Conservation (phyloP, 2,113 vertebrate genomes). For the Thunnus maccoyii region DNA sequence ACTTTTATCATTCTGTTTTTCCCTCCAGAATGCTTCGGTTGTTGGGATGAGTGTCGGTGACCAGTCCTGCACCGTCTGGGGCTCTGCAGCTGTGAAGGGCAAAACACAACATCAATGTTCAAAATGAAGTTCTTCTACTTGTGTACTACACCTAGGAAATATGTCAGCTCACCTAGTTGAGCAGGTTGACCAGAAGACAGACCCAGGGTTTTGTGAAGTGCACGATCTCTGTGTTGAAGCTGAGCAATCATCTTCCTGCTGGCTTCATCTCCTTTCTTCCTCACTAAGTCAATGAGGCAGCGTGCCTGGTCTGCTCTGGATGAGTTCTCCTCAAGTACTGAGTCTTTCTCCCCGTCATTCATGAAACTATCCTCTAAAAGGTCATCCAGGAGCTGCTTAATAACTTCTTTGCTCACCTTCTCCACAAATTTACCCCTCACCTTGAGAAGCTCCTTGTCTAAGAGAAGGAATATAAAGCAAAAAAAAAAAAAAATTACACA, state of each 20-base stretch:
- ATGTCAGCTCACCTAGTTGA: slow-evolving; percentile 22
- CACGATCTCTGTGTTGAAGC: slow-evolving; percentile 53
- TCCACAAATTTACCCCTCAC: slow-evolving; percentile 62
- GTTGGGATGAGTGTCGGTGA: neutral
- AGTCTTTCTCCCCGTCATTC: too few species aligned
- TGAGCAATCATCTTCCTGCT: slow-evolving; percentile 61
- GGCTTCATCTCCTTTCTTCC: slow-evolving; percentile 74
- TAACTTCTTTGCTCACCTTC: accelerated
- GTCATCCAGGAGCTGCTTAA: too few species aligned
- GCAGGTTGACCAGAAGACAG: slow-evolving; percentile 25
- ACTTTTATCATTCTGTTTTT: neutral
- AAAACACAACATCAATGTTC: neutral
- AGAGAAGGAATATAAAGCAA: too few species aligned
- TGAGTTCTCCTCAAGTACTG: neutral
- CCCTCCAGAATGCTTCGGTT: slow-evolving; percentile 37
- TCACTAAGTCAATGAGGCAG: slow-evolving; percentile 75
- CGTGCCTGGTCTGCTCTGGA: slow-evolving; percentile 69
- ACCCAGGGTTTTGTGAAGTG: slow-evolving; percentile 59
- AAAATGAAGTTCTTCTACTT: neutral
- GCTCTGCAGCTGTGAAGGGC: neutral
- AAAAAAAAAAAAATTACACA: too few species aligned
- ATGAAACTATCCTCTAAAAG: too few species aligned
- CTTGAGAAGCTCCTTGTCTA: accelerated
- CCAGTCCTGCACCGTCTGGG: accelerated
- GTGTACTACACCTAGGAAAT: too few species aligned